Base-by-base conservation (phyloP, 2,888 invertebrate genomes). In the Pecten maximus region DNA sequence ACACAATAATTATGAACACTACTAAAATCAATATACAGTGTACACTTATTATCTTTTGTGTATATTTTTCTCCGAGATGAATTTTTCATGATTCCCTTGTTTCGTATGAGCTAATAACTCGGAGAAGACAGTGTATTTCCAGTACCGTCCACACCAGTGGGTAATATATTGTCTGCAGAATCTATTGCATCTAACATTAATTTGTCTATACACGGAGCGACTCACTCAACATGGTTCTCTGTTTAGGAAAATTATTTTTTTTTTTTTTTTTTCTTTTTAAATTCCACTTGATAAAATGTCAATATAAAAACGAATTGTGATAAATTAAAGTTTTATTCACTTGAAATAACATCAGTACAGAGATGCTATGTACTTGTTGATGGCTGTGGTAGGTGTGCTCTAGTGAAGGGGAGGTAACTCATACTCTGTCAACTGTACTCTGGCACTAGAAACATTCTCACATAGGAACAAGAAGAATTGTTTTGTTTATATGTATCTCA, bases 11-110 rank as follows among this genome's bases (percentile, higher is more conserved):
- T 74, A 74, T 74, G 35, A 74, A 74, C 74, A 74, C 35, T 35
- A 74, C 23, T 28, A 74, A 35, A 74, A 74, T 74, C 74, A 74
- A 74, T 74, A 74, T 74, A 74, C 74, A 74, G 23, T 74, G 15
- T 35, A 74, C 28, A 74, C 74, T 74, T 74, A 74, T 74, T 74
- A 74, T 74, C 74, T 74, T 74, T 74, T 74, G 74, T 74, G 74
- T 28, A 74, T 12, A 74, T 74, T 74, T 74, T 74, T 74, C 74
- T 28, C 74, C 0, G 74, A 35, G 74, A 74, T 74, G 74, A 74
- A 74, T 74, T 74, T 74, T 74, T 74, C 28, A 74, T 74, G 74
- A 74, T 74, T 35, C 35, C 74, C 35, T 74, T 74, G 74, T 74
- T 74, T 74, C 74, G 10, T 74, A 35, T 74, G 74, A 74, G 74